phyloP scores from a whole-genome alignment of 2,888 invertebrate genomes.

The Chrysomela aeneicollis region DNA sequence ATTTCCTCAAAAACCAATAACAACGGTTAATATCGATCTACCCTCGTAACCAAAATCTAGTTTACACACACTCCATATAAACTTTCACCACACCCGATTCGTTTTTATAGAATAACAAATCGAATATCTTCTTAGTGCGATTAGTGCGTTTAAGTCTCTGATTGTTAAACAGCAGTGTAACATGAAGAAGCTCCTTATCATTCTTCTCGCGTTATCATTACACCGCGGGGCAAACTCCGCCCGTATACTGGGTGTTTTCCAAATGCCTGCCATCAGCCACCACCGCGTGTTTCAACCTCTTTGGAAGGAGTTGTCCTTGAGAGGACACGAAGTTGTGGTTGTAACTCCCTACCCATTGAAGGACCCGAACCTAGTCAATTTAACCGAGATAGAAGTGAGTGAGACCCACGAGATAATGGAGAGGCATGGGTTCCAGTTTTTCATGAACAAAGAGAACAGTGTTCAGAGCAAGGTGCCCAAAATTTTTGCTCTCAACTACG shows the following conservation, averaged over 20 bases:
- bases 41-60: too few species aligned
- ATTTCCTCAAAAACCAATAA: too few species aligned
- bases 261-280: conserved; percentile 49
- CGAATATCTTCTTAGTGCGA: too few species aligned
- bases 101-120: too few species aligned
- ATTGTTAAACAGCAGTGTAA: neutral
- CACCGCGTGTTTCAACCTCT: conserved; percentile 49
- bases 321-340: conserved; percentile 53
- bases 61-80: too few species aligned
- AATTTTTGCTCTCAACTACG: conserved; percentile 44
- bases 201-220: conserved; percentile 12
- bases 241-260: conserved; percentile 47
- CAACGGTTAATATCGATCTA: too few species aligned
- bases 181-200: conserved; percentile 20
- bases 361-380: conserved; percentile 47
- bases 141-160: neutral
- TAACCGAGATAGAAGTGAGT: conserved; percentile 54
- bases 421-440: conserved; percentile 47
- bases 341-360: conserved; percentile 53
- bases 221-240: conserved; percentile 32
- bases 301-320: conserved; percentile 51
- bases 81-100: too few species aligned
- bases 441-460: conserved; percentile 45
- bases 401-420: conserved; percentile 40
- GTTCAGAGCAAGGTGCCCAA: conserved; percentile 44